Evolutionary conservation across 2,113 vertebrate species (phyloP), one percentile per base, ranked within the genome.

Genomic region (Astatoreochromis straeleni): DNA sequence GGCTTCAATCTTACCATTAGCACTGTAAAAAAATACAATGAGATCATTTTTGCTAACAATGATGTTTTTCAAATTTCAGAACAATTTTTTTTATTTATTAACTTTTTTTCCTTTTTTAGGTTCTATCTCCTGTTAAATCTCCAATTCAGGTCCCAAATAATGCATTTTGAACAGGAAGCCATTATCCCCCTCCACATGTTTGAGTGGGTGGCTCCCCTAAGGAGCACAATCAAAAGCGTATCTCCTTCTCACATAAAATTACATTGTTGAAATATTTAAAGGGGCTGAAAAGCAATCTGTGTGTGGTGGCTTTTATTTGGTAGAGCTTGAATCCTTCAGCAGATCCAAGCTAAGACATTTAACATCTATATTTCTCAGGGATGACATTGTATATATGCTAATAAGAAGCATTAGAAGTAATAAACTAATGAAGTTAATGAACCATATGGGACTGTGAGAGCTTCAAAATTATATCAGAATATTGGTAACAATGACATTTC

Each of bases 251-350:
- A 70, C 53, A 58, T 78, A 70, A 83, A 92, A 90, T 82, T 57
- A 89, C 57, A 87, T 19, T 75, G 73, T 9, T 94, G 53, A 94
- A 93, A 91, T 84, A 94, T 91, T 90, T 86, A 90, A 54, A 81
- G 35, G 33, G 60, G 2, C 21, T 75, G 42, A 82, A 85, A 80
- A 42, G 54, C 35, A 89, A 35, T 81, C 68, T 63, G 21, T 49
- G 42, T 75, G 68, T 35, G 17, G 9, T 17, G 9, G 53, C 45
- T 84, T 57, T 19, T 31, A 33, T 55, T 55, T 55, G 57, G 14
- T 26, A 73, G 68, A 47, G 2, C 13, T 75, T 75, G 21, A 73
- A 17, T 26, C 40, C 21, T 45, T 47, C 68, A 17, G 58, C 31
- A 63, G 63, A 21, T 17, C 21, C 24, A 75, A 47, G 21, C 21